phyloP scores from a whole-genome alignment of 2,113 vertebrate species.

The Callithrix jacchus region DNA sequence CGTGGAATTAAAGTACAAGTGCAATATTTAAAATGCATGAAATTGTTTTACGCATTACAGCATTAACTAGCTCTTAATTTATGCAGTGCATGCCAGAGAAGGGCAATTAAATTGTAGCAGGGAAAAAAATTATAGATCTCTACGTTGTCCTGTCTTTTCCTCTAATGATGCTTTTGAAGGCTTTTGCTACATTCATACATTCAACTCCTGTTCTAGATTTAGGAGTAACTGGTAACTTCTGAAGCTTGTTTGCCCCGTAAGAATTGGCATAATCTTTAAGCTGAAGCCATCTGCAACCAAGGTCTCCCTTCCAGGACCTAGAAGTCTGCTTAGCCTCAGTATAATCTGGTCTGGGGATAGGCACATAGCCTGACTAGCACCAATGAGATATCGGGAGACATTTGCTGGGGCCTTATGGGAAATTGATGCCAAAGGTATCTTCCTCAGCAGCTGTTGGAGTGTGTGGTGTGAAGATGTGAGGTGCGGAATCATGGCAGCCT shows the following conservation, averaged over 20 bases:
- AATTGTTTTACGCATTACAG: constrained; percentile 79
- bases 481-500: not conserved
- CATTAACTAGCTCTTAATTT: constrained; percentile 80
- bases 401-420: not conserved
- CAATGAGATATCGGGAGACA: constrained; percentile 32
- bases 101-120: constrained; percentile 73
- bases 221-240: constrained; percentile 5
- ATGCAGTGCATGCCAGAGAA: constrained; percentile 73
- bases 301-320: not conserved
- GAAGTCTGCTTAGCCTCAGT: not conserved
- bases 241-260: not conserved
- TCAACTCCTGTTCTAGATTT: constrained; percentile 40
- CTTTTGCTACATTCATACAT: constrained; percentile 16
- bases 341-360: not conserved
- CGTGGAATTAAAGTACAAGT: constrained; percentile 78
- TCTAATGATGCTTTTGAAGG: constrained; percentile 50
- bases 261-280: not conserved
- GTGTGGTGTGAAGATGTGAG: not conserved
- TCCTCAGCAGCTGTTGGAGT: not conserved
- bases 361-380: not conserved
- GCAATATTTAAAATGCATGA: constrained; percentile 79
- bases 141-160: constrained; percentile 62
- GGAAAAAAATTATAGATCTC: constrained; percentile 57
- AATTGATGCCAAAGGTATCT: not conserved
- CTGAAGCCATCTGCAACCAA: not conserved